Evolutionary conservation across 1,140 invertebrate genomes (phyloP).

Genomic region (Pentalonia nigronervosa): DNA sequence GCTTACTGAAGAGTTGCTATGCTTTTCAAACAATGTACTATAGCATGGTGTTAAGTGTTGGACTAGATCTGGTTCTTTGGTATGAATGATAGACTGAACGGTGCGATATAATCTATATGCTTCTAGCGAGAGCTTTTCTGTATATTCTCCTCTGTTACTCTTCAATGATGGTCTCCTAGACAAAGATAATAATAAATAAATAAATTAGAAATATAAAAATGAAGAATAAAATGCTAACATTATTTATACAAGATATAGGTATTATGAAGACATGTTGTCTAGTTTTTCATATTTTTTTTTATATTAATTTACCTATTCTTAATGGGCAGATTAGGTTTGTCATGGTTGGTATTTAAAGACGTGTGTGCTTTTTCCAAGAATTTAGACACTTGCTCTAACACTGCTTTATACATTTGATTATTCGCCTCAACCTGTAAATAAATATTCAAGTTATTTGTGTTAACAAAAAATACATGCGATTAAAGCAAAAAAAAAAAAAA

Average conservation of each 20-base stretch:
- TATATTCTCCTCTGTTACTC: constrained; percentile 65
- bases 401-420: constrained; percentile 79
- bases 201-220: background rate
- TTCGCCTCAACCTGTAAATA: constrained; percentile 74
- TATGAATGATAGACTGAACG: constrained; percentile 72
- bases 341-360: constrained; percentile 68
- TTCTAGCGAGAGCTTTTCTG: constrained; percentile 74
- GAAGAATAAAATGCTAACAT: background rate
- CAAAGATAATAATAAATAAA: background rate
- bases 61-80: constrained; percentile 71
- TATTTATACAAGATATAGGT: background rate
- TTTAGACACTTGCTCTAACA: constrained; percentile 79
- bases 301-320: constrained; percentile 46
- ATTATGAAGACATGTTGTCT: background rate
- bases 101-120: constrained; percentile 73
- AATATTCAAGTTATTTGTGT: constrained; percentile 23
- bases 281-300: background rate
- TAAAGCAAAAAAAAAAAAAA: background rate
- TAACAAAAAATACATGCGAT: background rate
- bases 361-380: constrained; percentile 77
- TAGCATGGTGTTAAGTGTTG: constrained; percentile 62
- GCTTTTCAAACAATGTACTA: constrained; percentile 58
- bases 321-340: constrained; percentile 60
- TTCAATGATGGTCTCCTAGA: constrained; percentile 63
- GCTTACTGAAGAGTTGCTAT: constrained; percentile 29